phyloP scores from a whole-genome alignment of 2,888 invertebrate species.

The Alloplasta piceator region DNA sequence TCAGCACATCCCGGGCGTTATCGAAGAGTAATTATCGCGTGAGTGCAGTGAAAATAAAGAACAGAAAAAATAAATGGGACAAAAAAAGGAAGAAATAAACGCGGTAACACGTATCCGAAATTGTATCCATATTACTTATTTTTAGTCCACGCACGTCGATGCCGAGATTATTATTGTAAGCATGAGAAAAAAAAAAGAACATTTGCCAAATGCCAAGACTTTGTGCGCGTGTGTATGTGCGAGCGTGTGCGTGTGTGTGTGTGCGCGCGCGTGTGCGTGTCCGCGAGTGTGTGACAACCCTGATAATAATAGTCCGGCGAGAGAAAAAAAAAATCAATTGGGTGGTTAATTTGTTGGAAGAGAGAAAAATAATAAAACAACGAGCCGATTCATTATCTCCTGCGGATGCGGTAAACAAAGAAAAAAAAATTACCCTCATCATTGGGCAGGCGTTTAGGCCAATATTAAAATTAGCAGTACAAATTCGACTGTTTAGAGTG shows the following conservation, averaged over 20 bases:
- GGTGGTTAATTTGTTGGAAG: conserved; percentile 55
- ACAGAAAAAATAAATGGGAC: conserved; percentile 30
- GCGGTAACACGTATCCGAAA: conserved; percentile 74
- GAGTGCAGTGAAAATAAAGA: conserved; percentile 51
- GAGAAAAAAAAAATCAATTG: conserved; percentile 40
- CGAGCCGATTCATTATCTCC: conserved; percentile 65
- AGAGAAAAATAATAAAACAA: conserved; percentile 45
- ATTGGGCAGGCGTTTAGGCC: conserved; percentile 59
- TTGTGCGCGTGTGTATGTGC: conserved; percentile 35
- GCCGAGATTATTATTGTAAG: conserved; percentile 80
- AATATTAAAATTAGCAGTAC: conserved; percentile 66
- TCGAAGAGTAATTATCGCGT: conserved; percentile 77
- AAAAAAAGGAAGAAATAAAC: conserved; percentile 31
- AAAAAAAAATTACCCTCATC: conserved; percentile 31
- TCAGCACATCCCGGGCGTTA: conserved; percentile 79
- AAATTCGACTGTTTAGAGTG: conserved; percentile 62
- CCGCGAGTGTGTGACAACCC: conserved; percentile 43
- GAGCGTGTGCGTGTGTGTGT: conserved; percentile 12
- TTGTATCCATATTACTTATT: conserved; percentile 79
- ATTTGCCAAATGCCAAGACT: conserved; percentile 77
- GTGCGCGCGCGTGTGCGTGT: conserved; percentile 12
- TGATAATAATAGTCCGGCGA: conserved; percentile 61
- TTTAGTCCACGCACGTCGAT: conserved; percentile 79
- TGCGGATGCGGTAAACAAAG: conserved; percentile 55
- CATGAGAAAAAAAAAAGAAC: conserved; percentile 74